Evolutionary conservation across 2,797 vertebrate genomes (phyloP).

Genomic region (Choloepus didactylus): DNA sequence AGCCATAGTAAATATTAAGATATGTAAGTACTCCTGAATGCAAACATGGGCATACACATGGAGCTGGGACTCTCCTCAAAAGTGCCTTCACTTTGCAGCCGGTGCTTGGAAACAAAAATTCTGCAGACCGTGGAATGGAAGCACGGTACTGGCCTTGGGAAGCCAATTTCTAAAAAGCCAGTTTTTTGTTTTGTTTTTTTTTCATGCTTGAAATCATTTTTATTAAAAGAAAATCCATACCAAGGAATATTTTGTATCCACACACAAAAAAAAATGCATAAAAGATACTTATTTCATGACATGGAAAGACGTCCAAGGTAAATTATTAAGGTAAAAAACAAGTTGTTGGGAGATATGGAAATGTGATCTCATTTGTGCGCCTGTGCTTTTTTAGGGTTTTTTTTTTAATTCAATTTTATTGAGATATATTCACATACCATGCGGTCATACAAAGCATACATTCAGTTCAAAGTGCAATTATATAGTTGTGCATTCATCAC

Average conservation of each 20-base stretch:
- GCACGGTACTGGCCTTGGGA: no score
- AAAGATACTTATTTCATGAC: background rate
- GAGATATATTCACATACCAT: no score
- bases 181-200: no score
- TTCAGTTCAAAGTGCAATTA: no score
- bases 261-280: background rate
- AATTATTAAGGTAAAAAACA: conserved; percentile 53
- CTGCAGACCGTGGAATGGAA: background rate
- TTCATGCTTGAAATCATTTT: background rate
- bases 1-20: background rate
- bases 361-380: background rate
- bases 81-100: accelerated
- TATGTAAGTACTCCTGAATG: background rate
- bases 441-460: no score
- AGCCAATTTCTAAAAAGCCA: background rate
- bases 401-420: no score
- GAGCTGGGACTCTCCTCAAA: background rate
- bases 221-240: background rate
- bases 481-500: no score
- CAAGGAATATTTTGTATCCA: background rate
- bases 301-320: background rate
- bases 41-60: background rate
- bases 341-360: background rate
- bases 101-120: background rate
- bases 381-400: background rate